Evolutionary conservation across 2,888 invertebrate species (phyloP).

Genomic region (Crossocerus cetratus): DNA sequence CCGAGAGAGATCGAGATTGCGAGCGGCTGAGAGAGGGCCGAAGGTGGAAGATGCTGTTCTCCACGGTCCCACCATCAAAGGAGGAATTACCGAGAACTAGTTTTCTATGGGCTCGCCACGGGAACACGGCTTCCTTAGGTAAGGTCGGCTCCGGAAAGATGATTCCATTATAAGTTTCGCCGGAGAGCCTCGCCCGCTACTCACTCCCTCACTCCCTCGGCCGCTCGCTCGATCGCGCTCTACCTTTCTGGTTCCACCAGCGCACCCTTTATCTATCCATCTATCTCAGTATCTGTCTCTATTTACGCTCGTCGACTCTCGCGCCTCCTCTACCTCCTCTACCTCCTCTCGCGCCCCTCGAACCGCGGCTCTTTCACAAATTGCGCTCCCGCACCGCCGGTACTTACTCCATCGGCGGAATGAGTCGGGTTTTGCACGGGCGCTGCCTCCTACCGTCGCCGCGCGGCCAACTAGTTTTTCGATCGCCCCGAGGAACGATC

Average conservation of each 20-base stretch:
- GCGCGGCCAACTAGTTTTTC: no score
- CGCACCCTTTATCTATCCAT: slow-evolving; percentile 4
- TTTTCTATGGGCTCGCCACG: slow-evolving; percentile 53
- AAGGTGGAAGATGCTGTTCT: slow-evolving; percentile 20
- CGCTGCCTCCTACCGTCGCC: no score
- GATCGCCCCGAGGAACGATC: slow-evolving; percentile 4
- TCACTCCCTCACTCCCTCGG: neutral
- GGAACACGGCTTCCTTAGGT: slow-evolving; percentile 54
- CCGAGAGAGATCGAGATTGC: slow-evolving; percentile 15
- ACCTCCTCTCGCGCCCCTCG: slow-evolving; percentile 13
- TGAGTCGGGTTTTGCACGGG: slow-evolving; percentile 40
- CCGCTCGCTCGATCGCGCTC: neutral
- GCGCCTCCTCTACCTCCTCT: slow-evolving; percentile 18
- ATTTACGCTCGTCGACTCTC: slow-evolving; percentile 7
- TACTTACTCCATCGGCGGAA: slow-evolving; percentile 52
- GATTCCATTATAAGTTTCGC: slow-evolving; percentile 69
- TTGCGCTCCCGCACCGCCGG: slow-evolving; percentile 30
- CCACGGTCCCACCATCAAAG: slow-evolving; percentile 44
- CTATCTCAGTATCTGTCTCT: slow-evolving; percentile 18
- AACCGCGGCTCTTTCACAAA: slow-evolving; percentile 43
- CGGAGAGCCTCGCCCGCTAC: slow-evolving; percentile 38
- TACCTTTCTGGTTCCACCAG: neutral
- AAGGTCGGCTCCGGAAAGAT: slow-evolving; percentile 62
- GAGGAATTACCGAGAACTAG: slow-evolving; percentile 59
- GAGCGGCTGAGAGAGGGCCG: slow-evolving; percentile 11